Evolutionary conservation across 2,113 vertebrate species (phyloP), one percentile per base, ranked within the genome.

Genomic region (Takifugu bimaculatus): DNA sequence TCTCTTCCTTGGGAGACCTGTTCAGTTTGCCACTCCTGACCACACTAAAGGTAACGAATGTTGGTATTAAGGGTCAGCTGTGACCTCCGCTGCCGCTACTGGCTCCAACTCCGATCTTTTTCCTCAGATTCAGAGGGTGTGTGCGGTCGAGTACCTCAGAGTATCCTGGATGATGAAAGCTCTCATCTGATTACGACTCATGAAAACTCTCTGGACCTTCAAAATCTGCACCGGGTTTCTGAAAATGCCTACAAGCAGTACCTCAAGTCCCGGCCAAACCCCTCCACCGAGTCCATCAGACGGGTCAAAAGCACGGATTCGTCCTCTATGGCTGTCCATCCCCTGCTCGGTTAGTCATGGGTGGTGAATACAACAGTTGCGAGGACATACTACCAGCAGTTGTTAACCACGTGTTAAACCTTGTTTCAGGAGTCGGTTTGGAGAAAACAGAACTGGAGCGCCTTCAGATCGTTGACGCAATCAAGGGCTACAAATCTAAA

Each of bases 241-340:
- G 90, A 93, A 75, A 98, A 98, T 0, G 94, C 95, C 6, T 96
- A 95, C 68, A 94, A 93, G 77, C 96, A 98, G 74, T 99, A 97
- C 55, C 79, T 95, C 62, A 94, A 94, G 55, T 98, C 95, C 0
- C 89, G 96, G 29, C 94, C 95, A 0, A 85, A 82, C 1, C 93
- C 97, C 4, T 94, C 96, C 0, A 70, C 93, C 0, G 96, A 98
- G 89, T 99, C 97, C 70, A 88, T 99, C 88, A 95, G 93, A 72
- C 89, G 96, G 27, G 92, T 92, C 26, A 97, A 94, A 85, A 93
- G 89, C 60, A 83, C 92, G 51, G 93, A 96, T 1, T 26, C 92
- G 26, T 81, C 87, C 6, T 78, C 50, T 68, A 85, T 98, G 78
- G 92, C 92, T 25, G 89, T 98, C 13, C 96, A 98, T 76, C 95